Evolutionary conservation across 2,888 invertebrate genomes (phyloP).

Genomic region (Ceramica pisi): DNA sequence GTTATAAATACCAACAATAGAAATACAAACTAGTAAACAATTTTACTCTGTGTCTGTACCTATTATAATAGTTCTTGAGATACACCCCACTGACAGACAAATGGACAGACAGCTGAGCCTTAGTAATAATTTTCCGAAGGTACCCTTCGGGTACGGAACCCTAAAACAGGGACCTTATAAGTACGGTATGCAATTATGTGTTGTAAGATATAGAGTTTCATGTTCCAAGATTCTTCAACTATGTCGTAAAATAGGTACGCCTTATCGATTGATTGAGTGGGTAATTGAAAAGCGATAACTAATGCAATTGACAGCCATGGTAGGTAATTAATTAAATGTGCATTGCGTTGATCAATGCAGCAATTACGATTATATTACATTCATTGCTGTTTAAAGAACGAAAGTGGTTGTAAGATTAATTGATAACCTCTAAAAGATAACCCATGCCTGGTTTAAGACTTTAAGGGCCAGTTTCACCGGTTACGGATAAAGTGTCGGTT

Average conservation of each 20-base stretch:
- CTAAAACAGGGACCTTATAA: not conserved
- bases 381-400: slow-evolving; percentile 1
- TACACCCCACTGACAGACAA: too few relatives aligned
- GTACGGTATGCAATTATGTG: not conserved
- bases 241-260: not conserved
- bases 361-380: not conserved
- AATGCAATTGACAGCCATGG: slow-evolving; percentile 20
- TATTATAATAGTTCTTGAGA: too few relatives aligned
- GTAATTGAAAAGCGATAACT: not conserved
- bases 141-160: too few relatives aligned
- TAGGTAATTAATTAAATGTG: slow-evolving; percentile 5
- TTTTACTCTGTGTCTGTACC: too few relatives aligned
- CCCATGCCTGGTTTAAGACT: not conserved
- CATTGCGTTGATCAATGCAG: not conserved
- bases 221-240: not conserved
- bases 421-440: slow-evolving; percentile 20
- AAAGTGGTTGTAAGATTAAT: slow-evolving; percentile 7
- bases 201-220: too few relatives aligned
- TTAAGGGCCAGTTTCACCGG: too few relatives aligned
- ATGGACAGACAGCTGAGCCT: too few relatives aligned
- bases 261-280: not conserved
- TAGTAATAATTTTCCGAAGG: too few relatives aligned
- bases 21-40: too few relatives aligned
- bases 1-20: too few relatives aligned
- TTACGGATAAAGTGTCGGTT: too few relatives aligned